A percentile compares a stretch with the other conserved stretches of the same genome.
phyloP scores from a whole-genome alignment of 35 echinoderm and acorn worm genomes.

The Ophioderma brevispina region DNA sequence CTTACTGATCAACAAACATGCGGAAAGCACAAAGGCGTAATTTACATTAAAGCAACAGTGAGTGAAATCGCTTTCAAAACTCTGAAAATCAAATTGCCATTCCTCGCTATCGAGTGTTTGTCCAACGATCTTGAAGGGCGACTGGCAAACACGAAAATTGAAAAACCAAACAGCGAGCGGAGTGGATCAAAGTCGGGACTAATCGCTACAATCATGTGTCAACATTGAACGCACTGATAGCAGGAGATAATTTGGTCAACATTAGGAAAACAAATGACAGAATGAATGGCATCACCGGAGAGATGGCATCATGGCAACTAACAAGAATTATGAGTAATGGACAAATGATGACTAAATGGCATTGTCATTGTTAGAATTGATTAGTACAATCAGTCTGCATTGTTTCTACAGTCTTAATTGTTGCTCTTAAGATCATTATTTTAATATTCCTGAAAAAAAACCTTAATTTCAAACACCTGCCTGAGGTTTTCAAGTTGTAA shows the following conservation, averaged over 20 bases:
- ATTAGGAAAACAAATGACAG: background rate
- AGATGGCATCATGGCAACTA: background rate
- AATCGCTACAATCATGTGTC: slow-evolving; percentile 8
- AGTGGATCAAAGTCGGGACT: background rate
- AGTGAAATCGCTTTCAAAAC: no score
- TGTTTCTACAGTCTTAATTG: no score
- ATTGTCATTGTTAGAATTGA: no score
- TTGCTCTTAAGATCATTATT: no score
- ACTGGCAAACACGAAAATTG: slow-evolving; percentile 6
- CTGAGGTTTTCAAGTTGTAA: no score
- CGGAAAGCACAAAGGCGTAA: no score
- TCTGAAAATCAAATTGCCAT: no score
- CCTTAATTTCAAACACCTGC: no score
- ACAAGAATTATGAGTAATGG: background rate
- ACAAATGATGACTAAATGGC: background rate
- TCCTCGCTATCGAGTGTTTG: background rate
- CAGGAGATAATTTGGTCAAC: background rate
- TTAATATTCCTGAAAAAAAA: no score
- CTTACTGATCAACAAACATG: no score
- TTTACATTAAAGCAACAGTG: no score
- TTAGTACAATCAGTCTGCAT: no score
- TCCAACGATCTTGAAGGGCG: background rate
- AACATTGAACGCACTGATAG: background rate
- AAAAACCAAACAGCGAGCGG: background rate
- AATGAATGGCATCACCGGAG: background rate